Evolutionary conservation across 2,888 invertebrate species (phyloP).

Genomic region (Pandemis corylana): DNA sequence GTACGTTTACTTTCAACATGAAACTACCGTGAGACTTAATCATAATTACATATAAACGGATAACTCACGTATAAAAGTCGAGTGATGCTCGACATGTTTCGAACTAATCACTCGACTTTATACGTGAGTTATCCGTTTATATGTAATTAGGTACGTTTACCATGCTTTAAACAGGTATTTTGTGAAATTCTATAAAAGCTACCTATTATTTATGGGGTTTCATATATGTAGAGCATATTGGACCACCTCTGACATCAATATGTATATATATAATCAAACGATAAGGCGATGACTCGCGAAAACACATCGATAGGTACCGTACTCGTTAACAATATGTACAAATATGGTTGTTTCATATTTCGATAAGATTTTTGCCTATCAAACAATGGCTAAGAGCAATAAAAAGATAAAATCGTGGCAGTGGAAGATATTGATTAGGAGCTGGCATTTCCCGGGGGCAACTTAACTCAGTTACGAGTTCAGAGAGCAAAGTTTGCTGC

Average conservation of each 20-base stretch:
- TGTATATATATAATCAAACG: slow-evolving; percentile 2
- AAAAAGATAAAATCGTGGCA: slow-evolving; percentile 52
- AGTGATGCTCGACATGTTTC: too few relatives aligned
- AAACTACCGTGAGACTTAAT: too few relatives aligned
- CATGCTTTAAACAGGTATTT: too few relatives aligned
- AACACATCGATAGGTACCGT: background rate
- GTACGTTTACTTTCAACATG: too few relatives aligned
- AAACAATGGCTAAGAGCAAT: slow-evolving; percentile 18
- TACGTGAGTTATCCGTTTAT: too few relatives aligned
- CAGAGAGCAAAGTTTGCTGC: slow-evolving; percentile 76
- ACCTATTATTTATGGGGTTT: background rate
- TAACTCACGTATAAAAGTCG: too few relatives aligned
- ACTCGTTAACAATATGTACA: background rate
- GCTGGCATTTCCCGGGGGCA: slow-evolving; percentile 63
- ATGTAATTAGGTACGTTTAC: too few relatives aligned
- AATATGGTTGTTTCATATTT: slow-evolving; percentile 2
- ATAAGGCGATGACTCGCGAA: slow-evolving; percentile 1
- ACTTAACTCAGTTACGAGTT: slow-evolving; percentile 79
- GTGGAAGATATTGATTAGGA: slow-evolving; percentile 71
- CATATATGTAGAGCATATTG: background rate
- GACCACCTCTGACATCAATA: slow-evolving; percentile 1
- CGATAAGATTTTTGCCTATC: slow-evolving; percentile 17
- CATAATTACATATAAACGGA: too few relatives aligned
- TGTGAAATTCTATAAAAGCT: too few relatives aligned
- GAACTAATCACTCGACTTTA: too few relatives aligned